Evolutionary conservation across 2,797 vertebrate species (phyloP).

Genomic region (Vipera latastei): DNA sequence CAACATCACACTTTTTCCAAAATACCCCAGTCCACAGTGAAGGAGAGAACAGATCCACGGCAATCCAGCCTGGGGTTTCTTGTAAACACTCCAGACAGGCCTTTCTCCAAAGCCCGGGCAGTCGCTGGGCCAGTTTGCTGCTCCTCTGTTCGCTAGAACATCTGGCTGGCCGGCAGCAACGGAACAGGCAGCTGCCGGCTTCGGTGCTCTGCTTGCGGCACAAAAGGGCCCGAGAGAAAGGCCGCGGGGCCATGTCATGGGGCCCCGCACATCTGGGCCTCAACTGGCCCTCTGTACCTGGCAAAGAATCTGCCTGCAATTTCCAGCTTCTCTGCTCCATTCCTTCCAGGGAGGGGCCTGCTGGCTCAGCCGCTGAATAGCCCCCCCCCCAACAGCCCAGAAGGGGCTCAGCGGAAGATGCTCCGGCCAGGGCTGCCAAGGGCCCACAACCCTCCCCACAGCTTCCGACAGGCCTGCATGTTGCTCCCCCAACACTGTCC

Average conservation of each 20-base stretch:
- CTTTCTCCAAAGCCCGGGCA: not conserved
- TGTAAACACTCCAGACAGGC: not conserved
- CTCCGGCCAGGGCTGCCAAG: not conserved
- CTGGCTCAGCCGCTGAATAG: not conserved
- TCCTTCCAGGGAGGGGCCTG: not conserved
- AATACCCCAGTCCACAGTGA: not conserved
- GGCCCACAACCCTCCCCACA: not conserved
- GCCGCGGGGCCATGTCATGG: not conserved
- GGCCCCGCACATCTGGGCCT: not conserved
- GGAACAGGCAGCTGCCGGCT: accelerated
- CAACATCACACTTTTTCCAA: not conserved
- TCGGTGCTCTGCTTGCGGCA: accelerated
- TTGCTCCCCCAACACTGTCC: not conserved
- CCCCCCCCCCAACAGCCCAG: not conserved
- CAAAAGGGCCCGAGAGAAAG: not conserved
- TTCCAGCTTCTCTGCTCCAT: not conserved
- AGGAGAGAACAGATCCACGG: not conserved
- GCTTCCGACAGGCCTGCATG: not conserved
- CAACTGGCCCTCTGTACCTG: not conserved
- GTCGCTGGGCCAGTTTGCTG: not conserved
- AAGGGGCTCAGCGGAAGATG: not conserved
- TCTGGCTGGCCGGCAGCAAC: not conserved
- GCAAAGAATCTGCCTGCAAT: not conserved
- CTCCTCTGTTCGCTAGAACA: not conserved
- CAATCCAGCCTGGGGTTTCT: not conserved